Evolutionary conservation across 2,113 vertebrate species (phyloP).

Genomic region (Hippolais icterina): DNA sequence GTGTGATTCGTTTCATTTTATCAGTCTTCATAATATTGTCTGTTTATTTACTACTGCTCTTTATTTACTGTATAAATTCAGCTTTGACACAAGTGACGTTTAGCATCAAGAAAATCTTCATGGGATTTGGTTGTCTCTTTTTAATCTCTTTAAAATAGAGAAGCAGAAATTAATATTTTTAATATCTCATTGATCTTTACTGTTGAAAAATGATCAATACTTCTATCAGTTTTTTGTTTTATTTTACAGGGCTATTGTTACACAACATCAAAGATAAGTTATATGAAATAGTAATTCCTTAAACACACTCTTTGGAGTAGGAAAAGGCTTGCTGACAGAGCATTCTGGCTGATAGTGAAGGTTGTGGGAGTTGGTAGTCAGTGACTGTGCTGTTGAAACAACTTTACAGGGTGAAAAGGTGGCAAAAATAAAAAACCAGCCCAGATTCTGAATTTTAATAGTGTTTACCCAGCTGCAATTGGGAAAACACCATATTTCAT

Average conservation of each 20-base stretch:
- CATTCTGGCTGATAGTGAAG: neutral
- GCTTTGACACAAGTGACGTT: neutral
- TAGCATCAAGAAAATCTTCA: neutral
- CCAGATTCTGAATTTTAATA: neutral
- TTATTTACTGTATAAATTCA: neutral
- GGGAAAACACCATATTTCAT: neutral
- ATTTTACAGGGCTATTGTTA: constrained; percentile 1
- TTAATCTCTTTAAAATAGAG: neutral
- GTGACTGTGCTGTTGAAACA: neutral
- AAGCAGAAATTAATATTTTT: neutral
- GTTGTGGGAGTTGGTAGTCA: neutral
- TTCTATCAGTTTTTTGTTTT: neutral
- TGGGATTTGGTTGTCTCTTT: neutral
- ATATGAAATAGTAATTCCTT: neutral
- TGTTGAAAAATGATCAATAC: neutral
- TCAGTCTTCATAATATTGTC: neutral
- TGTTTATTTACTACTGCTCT: neutral
- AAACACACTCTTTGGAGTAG: neutral
- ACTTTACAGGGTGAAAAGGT: neutral
- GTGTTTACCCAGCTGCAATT: neutral
- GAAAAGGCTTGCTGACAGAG: constrained; percentile 16
- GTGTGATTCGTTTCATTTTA: neutral
- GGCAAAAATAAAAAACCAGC: neutral
- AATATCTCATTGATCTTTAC: neutral
- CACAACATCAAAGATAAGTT: neutral